phyloP scores from a whole-genome alignment of 1,140 invertebrate species.

The Melanaphis sacchari region DNA sequence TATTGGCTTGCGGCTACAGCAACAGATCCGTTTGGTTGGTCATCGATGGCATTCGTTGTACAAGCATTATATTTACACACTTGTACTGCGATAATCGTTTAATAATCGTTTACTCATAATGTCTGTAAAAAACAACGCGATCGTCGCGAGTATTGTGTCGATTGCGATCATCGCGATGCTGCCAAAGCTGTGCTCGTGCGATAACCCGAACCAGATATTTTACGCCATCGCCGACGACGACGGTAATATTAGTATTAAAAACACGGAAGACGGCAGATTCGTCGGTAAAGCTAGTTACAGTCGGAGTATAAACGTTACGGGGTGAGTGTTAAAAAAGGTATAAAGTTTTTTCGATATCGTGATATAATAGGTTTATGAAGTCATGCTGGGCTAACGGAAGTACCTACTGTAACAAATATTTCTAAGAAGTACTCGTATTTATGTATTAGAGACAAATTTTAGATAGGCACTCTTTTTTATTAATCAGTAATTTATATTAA shows the following conservation, averaged over 20 bases:
- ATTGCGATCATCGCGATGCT: not conserved
- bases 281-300: conserved; percentile 40
- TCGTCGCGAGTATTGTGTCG: not conserved
- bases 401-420: too few species aligned
- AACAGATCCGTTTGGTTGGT: not conserved
- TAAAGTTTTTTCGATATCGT: too few species aligned
- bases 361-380: too few species aligned
- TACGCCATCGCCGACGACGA: conserved; percentile 12
- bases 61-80: not conserved
- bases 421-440: not conserved
- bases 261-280: not conserved
- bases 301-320: not conserved
- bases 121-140: not conserved
- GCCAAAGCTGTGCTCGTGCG: not conserved
- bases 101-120: not conserved
- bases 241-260: not conserved
- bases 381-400: too few species aligned
- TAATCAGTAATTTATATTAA: too few species aligned
- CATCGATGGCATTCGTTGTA: not conserved
- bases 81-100: not conserved
- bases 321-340: conserved; percentile 25
- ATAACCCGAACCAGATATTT: not conserved
- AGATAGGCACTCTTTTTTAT: too few species aligned
- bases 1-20: not conserved
- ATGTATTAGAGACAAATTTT: not conserved